These are phyloP conservation scores for Calcarius lapponicus DNA, from an alignment of 2,797 vertebrate species.

Conservation along the genomic window DNA sequence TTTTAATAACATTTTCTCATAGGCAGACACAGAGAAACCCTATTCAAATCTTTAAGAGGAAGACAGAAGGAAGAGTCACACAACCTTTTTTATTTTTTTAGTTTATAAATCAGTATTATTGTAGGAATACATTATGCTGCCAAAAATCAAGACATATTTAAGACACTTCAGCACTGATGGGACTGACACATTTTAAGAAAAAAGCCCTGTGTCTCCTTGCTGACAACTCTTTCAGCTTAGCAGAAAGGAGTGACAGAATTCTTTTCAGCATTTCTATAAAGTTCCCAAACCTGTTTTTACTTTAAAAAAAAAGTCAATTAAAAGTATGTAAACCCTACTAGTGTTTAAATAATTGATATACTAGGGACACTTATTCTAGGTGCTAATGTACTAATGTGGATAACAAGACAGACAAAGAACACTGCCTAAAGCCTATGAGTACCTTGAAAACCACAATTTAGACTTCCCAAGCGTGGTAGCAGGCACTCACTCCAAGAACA, in stretches of 20 bases:
- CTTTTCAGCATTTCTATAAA: background rate
- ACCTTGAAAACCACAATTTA: background rate
- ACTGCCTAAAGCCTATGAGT: background rate
- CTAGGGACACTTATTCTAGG: background rate
- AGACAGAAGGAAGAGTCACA: background rate
- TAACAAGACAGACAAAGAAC: background rate
- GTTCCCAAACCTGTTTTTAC: background rate
- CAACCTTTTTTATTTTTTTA: background rate
- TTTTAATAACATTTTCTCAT: background rate
- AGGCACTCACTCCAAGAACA: background rate
- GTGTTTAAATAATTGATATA: background rate
- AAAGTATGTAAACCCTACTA: background rate
- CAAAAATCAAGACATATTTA: background rate
- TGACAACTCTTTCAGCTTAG: background rate
- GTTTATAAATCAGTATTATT: background rate
- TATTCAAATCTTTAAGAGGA: background rate
- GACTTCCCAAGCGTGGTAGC: background rate
- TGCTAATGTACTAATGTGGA: background rate
- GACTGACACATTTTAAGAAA: background rate
- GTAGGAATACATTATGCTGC: background rate
- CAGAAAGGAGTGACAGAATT: background rate
- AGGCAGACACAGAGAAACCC: background rate
- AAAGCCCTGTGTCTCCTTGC: background rate
- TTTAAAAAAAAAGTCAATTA: background rate
- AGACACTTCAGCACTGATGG: background rate